A percentile compares a stretch with the other conserved stretches of the same genome.
phyloP scores from a whole-genome alignment of 2,888 invertebrate species.

The Drosophila cyrtoloma region DNA sequence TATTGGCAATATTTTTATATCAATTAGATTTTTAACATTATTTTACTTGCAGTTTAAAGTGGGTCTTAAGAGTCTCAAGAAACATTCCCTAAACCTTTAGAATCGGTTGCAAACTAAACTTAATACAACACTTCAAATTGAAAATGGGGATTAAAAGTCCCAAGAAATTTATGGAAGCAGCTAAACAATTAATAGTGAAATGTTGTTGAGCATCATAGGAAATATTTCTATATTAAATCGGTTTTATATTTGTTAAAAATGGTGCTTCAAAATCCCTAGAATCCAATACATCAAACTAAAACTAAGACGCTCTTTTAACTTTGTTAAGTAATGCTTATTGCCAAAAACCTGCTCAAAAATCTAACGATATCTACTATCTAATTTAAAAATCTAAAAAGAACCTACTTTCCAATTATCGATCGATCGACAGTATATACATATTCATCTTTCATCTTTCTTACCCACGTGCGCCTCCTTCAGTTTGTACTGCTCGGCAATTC shows the following conservation, averaged over 20 bases:
- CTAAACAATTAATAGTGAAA: no score
- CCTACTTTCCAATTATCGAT: background rate
- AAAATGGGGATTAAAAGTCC: background rate
- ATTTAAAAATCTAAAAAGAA: background rate
- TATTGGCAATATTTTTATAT: background rate
- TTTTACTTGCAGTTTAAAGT: background rate
- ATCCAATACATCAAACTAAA: background rate
- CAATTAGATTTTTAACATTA: background rate
- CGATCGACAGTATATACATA: background rate
- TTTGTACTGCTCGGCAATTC: slow-evolving; percentile 90
- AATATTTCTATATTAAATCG: background rate
- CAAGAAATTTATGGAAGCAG: background rate
- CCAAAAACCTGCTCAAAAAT: background rate
- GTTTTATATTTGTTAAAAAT: no score
- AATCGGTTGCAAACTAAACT: background rate
- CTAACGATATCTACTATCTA: background rate
- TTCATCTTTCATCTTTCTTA: slow-evolving; percentile 63
- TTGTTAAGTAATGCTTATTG: background rate
- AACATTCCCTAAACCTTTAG: background rate
- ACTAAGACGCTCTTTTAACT: background rate
- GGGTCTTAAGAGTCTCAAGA: background rate
- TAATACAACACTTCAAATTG: background rate
- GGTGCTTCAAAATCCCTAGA: background rate
- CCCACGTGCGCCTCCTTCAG: slow-evolving; percentile 88
- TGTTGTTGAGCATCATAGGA: background rate